phyloP scores from a whole-genome alignment of 2,888 invertebrate species.

The Dicyrtomina minuta region DNA sequence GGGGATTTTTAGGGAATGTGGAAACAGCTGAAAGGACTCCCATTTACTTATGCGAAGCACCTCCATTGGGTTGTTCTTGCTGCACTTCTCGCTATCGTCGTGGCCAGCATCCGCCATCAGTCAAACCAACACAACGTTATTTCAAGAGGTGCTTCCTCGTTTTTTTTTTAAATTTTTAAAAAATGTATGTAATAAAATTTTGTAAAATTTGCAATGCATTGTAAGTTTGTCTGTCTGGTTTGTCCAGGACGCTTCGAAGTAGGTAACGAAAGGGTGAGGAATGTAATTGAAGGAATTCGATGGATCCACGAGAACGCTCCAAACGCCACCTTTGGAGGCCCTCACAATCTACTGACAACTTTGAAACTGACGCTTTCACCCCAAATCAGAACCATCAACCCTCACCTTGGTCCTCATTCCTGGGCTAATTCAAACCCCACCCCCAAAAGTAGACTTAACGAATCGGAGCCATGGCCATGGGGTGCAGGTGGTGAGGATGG shows the following conservation, averaged over 20 bases:
- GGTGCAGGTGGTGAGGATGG: not conserved
- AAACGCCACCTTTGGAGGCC: conserved; percentile 25
- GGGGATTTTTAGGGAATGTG: too few species aligned
- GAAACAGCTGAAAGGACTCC: not conserved
- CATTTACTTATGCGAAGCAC: conserved; percentile 1
- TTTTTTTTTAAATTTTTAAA: too few species aligned
- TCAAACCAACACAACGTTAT: conserved; percentile 27
- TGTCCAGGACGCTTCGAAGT: conserved; percentile 38
- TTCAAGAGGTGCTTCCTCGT: too few species aligned
- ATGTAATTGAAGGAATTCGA: conserved; percentile 22
- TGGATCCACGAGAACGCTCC: conserved; percentile 33
- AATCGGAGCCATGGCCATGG: too few species aligned
- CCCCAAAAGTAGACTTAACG: too few species aligned
- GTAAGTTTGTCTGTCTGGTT: conserved; percentile 4
- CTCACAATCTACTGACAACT: conserved; percentile 29
- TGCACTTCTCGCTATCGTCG: conserved; percentile 18
- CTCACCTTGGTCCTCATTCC: conserved; percentile 21
- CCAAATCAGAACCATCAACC: conserved; percentile 28
- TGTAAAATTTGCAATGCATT: too few species aligned
- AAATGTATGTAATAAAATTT: too few species aligned
- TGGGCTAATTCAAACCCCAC: too few species aligned
- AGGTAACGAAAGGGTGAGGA: conserved; percentile 15
- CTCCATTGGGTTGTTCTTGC: conserved; percentile 24
- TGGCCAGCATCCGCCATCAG: conserved; percentile 14
- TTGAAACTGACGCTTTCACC: conserved; percentile 26